Conservation (phyloP, 2,888 invertebrate species). For the Nebria salina region DNA sequence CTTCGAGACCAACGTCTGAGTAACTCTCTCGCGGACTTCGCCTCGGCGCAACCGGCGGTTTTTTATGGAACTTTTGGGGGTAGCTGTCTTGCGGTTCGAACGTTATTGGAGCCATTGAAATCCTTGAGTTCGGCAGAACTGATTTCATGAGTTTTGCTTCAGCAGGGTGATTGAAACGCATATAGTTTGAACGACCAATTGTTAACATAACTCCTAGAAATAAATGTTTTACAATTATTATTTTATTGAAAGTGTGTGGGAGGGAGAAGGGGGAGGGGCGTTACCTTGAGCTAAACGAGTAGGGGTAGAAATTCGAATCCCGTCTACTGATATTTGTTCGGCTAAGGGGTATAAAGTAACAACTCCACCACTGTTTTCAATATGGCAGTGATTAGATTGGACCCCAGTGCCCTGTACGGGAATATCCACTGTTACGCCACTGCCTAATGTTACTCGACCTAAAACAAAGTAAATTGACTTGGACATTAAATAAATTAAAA, state of each 20-base stretch:
- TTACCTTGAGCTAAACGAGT: slow-evolving; percentile 85
- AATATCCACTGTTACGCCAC: slow-evolving; percentile 83
- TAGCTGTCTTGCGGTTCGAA: slow-evolving; percentile 64
- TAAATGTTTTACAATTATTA: slow-evolving; percentile 17
- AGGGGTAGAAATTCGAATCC: slow-evolving; percentile 74
- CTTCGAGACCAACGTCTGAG: slow-evolving; percentile 66
- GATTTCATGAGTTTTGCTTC: slow-evolving; percentile 89
- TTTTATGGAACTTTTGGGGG: slow-evolving; percentile 64
- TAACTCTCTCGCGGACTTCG: slow-evolving; percentile 63
- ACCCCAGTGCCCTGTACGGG: slow-evolving; percentile 88
- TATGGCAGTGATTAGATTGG: slow-evolving; percentile 84
- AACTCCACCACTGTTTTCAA: slow-evolving; percentile 85
- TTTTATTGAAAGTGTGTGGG: background rate
- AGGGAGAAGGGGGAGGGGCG: slow-evolving; percentile 17
- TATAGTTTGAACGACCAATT: slow-evolving; percentile 89
- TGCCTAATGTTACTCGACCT: slow-evolving; percentile 87
- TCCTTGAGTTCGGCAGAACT: slow-evolving; percentile 78
- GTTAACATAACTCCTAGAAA: slow-evolving; percentile 87
- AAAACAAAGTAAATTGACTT: slow-evolving; percentile 53
- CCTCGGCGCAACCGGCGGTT: slow-evolving; percentile 73
- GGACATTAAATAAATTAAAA: background rate
- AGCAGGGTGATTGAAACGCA: slow-evolving; percentile 92
- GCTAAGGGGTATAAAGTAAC: slow-evolving; percentile 82
- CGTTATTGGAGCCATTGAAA: slow-evolving; percentile 82
- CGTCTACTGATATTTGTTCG: slow-evolving; percentile 72